Base-by-base conservation (phyloP, 2,888 invertebrate species). In the Neoaliturus tenellus region DNA sequence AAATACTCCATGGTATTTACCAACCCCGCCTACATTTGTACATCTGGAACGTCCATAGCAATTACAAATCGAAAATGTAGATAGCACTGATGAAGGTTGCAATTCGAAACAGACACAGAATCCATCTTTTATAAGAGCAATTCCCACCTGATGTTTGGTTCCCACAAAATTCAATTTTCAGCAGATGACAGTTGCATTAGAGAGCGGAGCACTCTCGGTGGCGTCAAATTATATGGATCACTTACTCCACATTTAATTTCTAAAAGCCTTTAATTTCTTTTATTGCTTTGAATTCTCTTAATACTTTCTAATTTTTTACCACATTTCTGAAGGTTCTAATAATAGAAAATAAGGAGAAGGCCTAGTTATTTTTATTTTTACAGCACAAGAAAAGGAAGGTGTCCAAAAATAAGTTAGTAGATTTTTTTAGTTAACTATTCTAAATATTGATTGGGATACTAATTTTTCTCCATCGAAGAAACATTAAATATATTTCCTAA, bases 151-250 rank as follows among this genome's bases (percentile, higher is more conserved):
- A 5, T 62, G 62, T 17, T 8, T 5, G 25, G 62, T 62, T 62
- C 62, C 62, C 62, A 31, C 12, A 31, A 62, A 31, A 62, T 62
- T 62, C 62, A 62, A 62, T 62, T 62, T 62, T 14, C 62, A 62
- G 4, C 28, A 31, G 62, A 62, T 62, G 62, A 62, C 62, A 62
- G 62, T 28, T 62, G 62, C 62, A 62, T 62, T 62, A 62, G 25
- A 14, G 62, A 17, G 5, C 2, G 14, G 62, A 62, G 55, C 62
- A 17, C 62, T 62, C 62, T 62, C 51, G 4, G 62, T 28, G 62
- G 23, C 55, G 23, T 31, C 0, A 62, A 62, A 62, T 31, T 62
- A 17, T 62, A 62, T 31, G 1, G 14, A 62, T 28, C 31, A 31
- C 31, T 28, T 62, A 8, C 25, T 58, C 25, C 4, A 48, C n/a